Percentiles rank a stretch among this genome's conserved stretches.
Evolutionary conservation across 2,888 invertebrate genomes (phyloP).

Genomic region (Rhamphomyia laevipes): DNA sequence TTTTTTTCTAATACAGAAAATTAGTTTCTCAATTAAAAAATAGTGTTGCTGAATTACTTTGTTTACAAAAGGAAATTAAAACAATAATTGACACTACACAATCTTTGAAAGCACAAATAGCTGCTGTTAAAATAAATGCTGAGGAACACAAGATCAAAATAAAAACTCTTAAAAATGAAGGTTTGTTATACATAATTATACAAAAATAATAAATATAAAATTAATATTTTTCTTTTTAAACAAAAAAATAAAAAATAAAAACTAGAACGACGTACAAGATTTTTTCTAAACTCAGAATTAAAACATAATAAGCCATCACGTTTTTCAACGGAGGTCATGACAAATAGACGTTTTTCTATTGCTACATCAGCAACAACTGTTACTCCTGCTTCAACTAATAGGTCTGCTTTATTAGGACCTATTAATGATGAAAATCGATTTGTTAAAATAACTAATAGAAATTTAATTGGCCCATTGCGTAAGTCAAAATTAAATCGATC

Average conservation of each 20-base stretch:
- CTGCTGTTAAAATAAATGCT: slow-evolving; percentile 9
- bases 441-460: no score
- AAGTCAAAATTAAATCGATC: no score
- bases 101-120: slow-evolving; percentile 10
- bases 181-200: not conserved
- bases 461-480: no score
- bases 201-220: no score
- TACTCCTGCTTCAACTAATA: no score
- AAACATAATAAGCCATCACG: not conserved
- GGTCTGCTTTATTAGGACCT: no score
- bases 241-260: no score
- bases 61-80: slow-evolving; percentile 26
- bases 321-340: no score
- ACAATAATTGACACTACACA: slow-evolving; percentile 17
- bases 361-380: no score
- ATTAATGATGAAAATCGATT: no score
- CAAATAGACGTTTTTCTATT: no score
- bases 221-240: no score
- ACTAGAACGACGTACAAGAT: slow-evolving; percentile 7
- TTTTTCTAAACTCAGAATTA: slow-evolving; percentile 2
- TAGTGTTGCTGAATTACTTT: slow-evolving; percentile 23
- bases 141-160: slow-evolving; percentile 8
- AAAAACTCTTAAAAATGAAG: slow-evolving; percentile 9
- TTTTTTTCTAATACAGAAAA: slow-evolving; percentile 1
- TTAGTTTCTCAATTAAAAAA: slow-evolving; percentile 6